Percentiles rank a stretch among this genome's conserved stretches.
Evolutionary conservation across 1,140 invertebrate genomes (phyloP).

Genomic region (Ceratina japonica): DNA sequence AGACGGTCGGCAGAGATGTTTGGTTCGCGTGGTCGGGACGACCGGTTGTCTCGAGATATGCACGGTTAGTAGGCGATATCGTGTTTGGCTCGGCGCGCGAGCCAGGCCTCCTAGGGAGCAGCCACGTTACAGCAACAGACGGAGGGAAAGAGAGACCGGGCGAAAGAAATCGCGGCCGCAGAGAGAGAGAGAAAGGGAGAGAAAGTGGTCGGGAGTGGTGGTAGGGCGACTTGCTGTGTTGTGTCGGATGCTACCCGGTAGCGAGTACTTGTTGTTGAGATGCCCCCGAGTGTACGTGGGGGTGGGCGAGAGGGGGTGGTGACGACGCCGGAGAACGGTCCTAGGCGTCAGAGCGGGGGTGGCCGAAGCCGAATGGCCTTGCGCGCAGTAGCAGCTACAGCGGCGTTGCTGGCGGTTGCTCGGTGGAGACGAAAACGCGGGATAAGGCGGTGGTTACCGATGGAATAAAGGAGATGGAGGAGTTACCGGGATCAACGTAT

Average conservation of each 20-base stretch:
- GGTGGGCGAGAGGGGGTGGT: conserved; percentile 50
- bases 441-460: conserved; percentile 60
- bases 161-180: conserved; percentile 25
- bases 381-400: conserved; percentile 64
- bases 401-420: conserved; percentile 39
- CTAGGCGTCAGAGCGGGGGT: conserved; percentile 52
- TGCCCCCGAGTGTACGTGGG: conserved; percentile 68
- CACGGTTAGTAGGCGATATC: conserved; percentile 62
- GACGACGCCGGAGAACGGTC: conserved; percentile 53
- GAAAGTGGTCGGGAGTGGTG: conserved; percentile 57
- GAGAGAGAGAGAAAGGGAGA: conserved; percentile 36
- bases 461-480: conserved; percentile 34
- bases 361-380: conserved; percentile 63
- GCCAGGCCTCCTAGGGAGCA: conserved; percentile 37
- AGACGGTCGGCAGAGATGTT: conserved; percentile 21
- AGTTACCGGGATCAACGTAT: conserved; percentile 17
- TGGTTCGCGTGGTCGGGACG: conserved; percentile 17
- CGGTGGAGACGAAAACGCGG: conserved; percentile 61
- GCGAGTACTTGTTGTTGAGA: conserved; percentile 78
- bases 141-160: conserved; percentile 39
- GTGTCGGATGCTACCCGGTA: conserved; percentile 77
- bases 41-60: conserved; percentile 60
- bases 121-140: conserved; percentile 40
- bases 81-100: conserved; percentile 61
- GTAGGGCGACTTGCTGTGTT: conserved; percentile 77